phyloP scores from a whole-genome alignment of 2,797 vertebrate species.

The Lindbergichthys nudifrons region DNA sequence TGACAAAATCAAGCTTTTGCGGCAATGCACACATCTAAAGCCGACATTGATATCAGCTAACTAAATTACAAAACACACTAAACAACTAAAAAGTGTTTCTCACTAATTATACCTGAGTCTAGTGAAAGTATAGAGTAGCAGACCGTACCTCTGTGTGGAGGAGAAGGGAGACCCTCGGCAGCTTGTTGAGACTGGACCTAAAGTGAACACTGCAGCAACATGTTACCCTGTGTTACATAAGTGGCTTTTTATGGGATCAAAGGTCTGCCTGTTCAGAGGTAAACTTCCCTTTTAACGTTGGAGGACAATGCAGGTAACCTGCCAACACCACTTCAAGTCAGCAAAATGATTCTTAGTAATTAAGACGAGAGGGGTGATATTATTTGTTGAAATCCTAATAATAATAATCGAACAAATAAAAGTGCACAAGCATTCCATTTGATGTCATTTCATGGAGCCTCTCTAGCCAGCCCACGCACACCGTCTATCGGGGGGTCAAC shows the following conservation, averaged over 20 bases:
- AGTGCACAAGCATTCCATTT: neutral
- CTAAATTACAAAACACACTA: neutral
- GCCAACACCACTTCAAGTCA: neutral
- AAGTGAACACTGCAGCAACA: neutral
- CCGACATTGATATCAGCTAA: neutral
- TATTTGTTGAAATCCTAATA: neutral
- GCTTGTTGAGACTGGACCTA: neutral
- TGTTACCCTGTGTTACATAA: neutral
- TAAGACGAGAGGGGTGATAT: neutral
- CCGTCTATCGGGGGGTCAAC: neutral
- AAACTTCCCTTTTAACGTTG: neutral
- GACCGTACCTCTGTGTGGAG: conserved; percentile 48
- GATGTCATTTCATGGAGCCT: neutral
- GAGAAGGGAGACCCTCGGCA: neutral
- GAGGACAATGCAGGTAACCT: neutral
- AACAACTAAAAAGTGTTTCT: neutral
- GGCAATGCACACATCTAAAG: neutral
- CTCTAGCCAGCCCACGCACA: neutral
- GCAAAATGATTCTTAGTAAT: neutral
- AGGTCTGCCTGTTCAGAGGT: conserved; percentile 58
- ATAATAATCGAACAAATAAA: neutral
- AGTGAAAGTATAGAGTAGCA: neutral
- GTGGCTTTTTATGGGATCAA: conserved; percentile 39
- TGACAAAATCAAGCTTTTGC: neutral
- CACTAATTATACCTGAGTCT: neutral